phyloP scores from a whole-genome alignment of 2,113 vertebrate genomes.

The Tupaia tana region DNA sequence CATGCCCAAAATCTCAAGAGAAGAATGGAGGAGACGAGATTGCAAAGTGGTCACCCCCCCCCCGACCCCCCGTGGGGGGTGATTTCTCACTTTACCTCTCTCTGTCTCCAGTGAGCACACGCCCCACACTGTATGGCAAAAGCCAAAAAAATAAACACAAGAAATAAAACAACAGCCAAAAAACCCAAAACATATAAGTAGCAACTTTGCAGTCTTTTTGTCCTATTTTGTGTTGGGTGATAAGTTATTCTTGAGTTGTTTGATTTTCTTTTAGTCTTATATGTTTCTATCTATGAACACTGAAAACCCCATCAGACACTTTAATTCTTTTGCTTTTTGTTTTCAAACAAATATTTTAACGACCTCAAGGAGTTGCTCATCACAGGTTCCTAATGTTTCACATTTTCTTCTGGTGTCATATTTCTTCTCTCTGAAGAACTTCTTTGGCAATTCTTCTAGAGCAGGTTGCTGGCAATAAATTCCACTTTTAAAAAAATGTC shows the following conservation, averaged over 20 bases:
- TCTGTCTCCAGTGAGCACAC: no score
- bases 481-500: background rate
- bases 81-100: no score
- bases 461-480: background rate
- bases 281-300: background rate
- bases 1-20: no score
- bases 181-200: no score
- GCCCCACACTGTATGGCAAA: no score
- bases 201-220: background rate
- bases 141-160: no score
- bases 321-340: background rate
- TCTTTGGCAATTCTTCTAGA: slow-evolving; percentile 22
- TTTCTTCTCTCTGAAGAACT: slow-evolving; percentile 6
- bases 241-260: background rate
- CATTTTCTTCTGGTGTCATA: slow-evolving; percentile 21
- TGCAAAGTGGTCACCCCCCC: no score
- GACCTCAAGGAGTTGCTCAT: background rate
- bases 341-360: background rate
- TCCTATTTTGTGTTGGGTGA: background rate
- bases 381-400: background rate
- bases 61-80: no score
- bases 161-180: no score
- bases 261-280: background rate
- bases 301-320: background rate
- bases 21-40: no score